Percentiles rank a stretch among this genome's conserved stretches.
These are phyloP conservation scores for Andrena dorsata DNA, from an alignment of 2,888 invertebrate genomes.

Conservation along the genomic window DNA sequence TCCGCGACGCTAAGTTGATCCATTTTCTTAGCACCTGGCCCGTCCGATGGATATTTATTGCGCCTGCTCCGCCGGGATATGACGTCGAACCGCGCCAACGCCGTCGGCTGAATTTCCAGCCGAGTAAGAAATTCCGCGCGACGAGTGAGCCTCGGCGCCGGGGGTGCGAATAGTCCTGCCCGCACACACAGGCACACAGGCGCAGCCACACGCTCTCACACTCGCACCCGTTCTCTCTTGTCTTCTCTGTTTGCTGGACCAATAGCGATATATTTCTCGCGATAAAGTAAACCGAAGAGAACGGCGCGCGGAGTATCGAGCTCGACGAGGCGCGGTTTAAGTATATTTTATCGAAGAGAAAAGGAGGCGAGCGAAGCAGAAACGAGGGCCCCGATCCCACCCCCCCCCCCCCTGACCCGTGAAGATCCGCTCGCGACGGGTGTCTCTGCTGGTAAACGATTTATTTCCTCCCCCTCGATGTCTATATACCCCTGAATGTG, in stretches of 20 bases:
- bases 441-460: conserved; percentile 69
- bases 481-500: conserved; percentile 2
- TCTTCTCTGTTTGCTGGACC: conserved; percentile 48
- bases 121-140: conserved; percentile 61
- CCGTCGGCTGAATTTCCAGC: conserved; percentile 46
- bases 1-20: conserved; percentile 63
- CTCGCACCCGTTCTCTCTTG: conserved; percentile 22
- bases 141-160: conserved; percentile 20
- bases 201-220: neutral
- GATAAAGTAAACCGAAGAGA: conserved; percentile 51
- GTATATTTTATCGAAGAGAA: conserved; percentile 68
- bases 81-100: conserved; percentile 57
- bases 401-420: conserved; percentile 52
- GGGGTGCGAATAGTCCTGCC: neutral
- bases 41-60: conserved; percentile 72
- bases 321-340: conserved; percentile 50
- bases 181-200: neutral
- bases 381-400: conserved; percentile 42
- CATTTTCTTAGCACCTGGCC: conserved; percentile 71
- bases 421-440: conserved; percentile 69
- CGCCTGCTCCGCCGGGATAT: conserved; percentile 38
- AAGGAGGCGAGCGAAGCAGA: conserved; percentile 41
- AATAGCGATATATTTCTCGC: conserved; percentile 59
- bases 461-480: conserved; percentile 61
- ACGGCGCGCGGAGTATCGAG: conserved; percentile 4